These are phyloP conservation scores for Margarornis squamiger DNA, from an alignment of 2,797 vertebrate genomes.

Conservation along the genomic window DNA sequence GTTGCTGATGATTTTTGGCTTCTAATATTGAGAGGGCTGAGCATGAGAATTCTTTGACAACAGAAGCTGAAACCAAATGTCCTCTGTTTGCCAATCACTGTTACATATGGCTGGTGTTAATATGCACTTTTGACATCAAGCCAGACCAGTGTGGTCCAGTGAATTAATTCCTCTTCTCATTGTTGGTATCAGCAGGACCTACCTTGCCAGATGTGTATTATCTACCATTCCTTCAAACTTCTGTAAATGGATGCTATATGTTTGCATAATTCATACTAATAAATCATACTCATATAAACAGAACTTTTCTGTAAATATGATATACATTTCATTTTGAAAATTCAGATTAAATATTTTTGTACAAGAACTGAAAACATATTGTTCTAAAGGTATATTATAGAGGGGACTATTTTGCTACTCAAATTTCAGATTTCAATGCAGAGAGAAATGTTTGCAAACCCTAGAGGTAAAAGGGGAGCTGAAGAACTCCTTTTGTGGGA, in stretches of 20 bases:
- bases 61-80: not conserved
- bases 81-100: not conserved
- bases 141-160: not conserved
- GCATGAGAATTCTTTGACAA: not conserved
- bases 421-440: not conserved
- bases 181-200: not conserved
- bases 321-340: not conserved
- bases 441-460: not conserved
- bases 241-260: not conserved
- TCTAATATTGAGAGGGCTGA: not conserved
- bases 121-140: accelerated
- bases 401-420: not conserved
- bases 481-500: not conserved
- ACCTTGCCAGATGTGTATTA: not conserved
- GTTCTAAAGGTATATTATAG: not conserved
- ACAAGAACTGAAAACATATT: not conserved
- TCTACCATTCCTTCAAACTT: not conserved
- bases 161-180: not conserved
- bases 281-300: not conserved
- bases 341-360: not conserved
- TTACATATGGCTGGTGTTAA: not conserved
- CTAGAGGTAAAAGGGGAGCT: not conserved
- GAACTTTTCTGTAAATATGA: not conserved
- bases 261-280: not conserved
- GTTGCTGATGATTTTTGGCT: not conserved